Evolutionary conservation across 2,797 vertebrate genomes (phyloP).

Genomic region (Varecia variegata): DNA sequence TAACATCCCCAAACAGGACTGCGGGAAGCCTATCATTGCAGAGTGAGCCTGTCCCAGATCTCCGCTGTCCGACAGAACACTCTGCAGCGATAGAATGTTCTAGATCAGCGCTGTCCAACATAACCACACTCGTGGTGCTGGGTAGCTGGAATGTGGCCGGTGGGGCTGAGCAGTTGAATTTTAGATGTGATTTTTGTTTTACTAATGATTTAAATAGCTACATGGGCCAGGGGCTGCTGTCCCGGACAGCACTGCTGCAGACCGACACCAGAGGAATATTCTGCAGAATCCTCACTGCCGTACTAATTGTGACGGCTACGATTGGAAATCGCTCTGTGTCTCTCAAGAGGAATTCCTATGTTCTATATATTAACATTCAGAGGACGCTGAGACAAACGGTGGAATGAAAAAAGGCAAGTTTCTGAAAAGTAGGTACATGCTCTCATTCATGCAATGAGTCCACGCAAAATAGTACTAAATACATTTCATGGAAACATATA

Average conservation of each 20-base stretch:
- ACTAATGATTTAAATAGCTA: not conserved
- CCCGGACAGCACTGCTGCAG: not conserved
- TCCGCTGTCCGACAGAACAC: not conserved
- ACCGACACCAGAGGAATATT: not conserved
- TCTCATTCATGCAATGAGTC: not conserved
- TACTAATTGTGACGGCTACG: not conserved
- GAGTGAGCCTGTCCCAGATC: no score
- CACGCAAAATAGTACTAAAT: not conserved
- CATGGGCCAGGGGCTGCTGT: not conserved
- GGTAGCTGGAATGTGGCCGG: not conserved
- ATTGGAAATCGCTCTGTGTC: not conserved
- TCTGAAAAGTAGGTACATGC: not conserved
- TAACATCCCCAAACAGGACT: not conserved
- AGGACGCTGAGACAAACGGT: not conserved
- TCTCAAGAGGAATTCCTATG: not conserved
- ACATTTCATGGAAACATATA: not conserved
- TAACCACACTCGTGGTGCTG: accelerated
- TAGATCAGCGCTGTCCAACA: not conserved
- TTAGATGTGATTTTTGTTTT: not conserved
- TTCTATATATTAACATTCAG: not conserved
- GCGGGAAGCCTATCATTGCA: not conserved
- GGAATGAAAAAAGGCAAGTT: not conserved
- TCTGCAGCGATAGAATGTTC: not conserved
- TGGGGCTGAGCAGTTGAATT: not conserved
- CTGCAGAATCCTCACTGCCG: not conserved